A percentile compares a stretch with the other conserved stretches of the same genome.
Conservation (phyloP, 2,113 vertebrate species). For the Pterocles gutturalis region DNA sequence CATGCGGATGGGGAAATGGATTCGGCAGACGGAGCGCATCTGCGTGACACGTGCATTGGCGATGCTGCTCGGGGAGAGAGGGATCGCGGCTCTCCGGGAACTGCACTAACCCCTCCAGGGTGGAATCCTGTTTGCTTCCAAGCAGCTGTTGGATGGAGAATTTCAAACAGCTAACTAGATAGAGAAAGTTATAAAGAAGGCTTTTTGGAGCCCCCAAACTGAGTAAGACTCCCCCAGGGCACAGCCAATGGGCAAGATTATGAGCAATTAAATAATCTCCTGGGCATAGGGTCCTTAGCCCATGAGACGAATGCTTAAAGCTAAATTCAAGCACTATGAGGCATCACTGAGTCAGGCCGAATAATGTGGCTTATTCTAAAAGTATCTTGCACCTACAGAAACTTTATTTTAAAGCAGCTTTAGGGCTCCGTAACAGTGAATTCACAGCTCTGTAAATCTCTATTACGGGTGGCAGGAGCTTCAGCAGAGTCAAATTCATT, state of each 20-base stretch:
- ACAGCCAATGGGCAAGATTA: not conserved
- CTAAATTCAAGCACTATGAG: not conserved
- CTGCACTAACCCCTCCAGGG: not conserved
- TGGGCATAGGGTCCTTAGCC: not conserved
- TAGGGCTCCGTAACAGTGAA: not conserved
- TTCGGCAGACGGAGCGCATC: not conserved
- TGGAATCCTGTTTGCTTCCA: not conserved
- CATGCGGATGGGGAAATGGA: not conserved
- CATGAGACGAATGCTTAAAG: not conserved
- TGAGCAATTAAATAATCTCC: not conserved
- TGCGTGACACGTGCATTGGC: rapidly evolving
- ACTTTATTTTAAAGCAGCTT: not conserved
- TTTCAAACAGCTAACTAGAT: not conserved
- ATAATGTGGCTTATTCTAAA: not conserved
- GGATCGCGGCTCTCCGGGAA: not conserved
- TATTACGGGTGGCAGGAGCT: not conserved
- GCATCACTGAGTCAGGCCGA: not conserved
- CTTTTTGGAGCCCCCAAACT: not conserved
- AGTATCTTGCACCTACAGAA: not conserved
- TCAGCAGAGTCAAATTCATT: not conserved
- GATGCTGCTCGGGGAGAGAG: rapidly evolving
- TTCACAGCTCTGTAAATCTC: not conserved
- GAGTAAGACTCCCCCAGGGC: not conserved
- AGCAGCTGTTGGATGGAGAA: not conserved
- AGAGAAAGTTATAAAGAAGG: not conserved